Percentiles rank a stretch among this genome's conserved stretches.
These are phyloP conservation scores for Drosophila auraria DNA, from an alignment of 1,140 invertebrate species.

Conservation along the genomic window DNA sequence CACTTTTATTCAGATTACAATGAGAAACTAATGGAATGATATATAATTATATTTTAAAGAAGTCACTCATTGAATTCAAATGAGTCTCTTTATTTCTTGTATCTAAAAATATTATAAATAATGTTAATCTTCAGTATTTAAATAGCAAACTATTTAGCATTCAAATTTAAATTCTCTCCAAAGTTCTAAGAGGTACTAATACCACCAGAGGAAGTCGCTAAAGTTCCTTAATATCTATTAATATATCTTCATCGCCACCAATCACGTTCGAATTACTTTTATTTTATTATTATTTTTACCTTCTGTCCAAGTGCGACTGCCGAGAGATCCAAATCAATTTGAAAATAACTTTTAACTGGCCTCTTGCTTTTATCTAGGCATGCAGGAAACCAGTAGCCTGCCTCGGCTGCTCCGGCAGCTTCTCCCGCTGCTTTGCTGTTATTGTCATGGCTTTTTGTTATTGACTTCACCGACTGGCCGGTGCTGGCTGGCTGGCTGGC, in stretches of 20 bases:
- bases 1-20: too few species aligned
- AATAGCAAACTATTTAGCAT: neutral
- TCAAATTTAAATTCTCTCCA: neutral
- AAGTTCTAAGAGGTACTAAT: neutral
- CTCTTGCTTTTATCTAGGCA: conserved; percentile 19
- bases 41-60: too few species aligned
- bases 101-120: neutral
- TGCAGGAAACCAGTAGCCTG: conserved; percentile 42
- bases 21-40: too few species aligned
- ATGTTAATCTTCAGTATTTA: neutral
- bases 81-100: too few species aligned
- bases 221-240: conserved; percentile 18
- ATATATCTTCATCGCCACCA: conserved; percentile 15
- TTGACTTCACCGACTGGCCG: conserved; percentile 59
- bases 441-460: conserved; percentile 75
- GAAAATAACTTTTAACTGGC: conserved; percentile 40
- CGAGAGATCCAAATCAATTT: conserved; percentile 44
- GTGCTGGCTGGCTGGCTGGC: conserved; percentile 26
- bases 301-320: conserved; percentile 11
- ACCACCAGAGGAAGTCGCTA: neutral
- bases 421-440: conserved; percentile 61
- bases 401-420: conserved; percentile 11
- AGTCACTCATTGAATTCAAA: too few species aligned
- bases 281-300: conserved; percentile 36
- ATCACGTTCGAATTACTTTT: conserved; percentile 27